Conservation (phyloP, 2,113 vertebrate species). For the Bagarius yarrelli region DNA sequence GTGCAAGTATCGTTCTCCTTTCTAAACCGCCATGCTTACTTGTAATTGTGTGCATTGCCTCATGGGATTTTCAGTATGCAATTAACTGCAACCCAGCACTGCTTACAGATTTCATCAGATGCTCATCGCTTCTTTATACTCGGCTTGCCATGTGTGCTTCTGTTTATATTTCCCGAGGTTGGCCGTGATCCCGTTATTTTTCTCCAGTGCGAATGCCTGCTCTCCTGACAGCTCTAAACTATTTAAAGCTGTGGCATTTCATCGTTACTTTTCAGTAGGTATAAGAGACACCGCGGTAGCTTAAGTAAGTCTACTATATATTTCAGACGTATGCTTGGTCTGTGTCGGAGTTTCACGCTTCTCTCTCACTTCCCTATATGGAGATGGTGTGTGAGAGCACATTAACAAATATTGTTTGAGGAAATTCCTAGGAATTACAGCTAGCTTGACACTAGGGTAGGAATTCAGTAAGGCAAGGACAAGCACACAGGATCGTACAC, state of each 20-base stretch:
- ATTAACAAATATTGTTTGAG: conserved; percentile 54
- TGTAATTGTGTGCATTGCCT: neutral
- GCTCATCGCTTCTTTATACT: neutral
- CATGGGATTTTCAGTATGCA: conserved; percentile 27
- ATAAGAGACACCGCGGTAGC: neutral
- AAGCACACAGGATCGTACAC: neutral
- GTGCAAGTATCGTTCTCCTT: neutral
- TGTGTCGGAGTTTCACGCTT: neutral
- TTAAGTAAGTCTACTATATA: neutral
- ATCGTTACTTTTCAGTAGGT: neutral
- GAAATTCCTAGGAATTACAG: conserved; percentile 60
- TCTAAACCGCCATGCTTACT: neutral
- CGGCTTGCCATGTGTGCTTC: neutral
- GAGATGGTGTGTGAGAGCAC: conserved; percentile 55
- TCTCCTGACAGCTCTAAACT: neutral
- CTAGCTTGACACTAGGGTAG: conserved; percentile 37
- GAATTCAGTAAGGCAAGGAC: conserved; percentile 30
- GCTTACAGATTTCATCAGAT: conserved; percentile 1
- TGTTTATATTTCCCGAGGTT: conserved; percentile 15
- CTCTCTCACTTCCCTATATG: conserved; percentile 66
- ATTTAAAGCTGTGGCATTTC: neutral
- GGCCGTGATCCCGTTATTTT: neutral
- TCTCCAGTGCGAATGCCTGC: neutral
- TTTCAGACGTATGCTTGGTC: neutral
- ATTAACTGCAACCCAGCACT: conserved; percentile 14